A percentile compares a stretch with the other conserved stretches of the same genome.
These are phyloP conservation scores for Augochlorella aurata DNA, from an alignment of 2,888 invertebrate species.

Conservation along the genomic window DNA sequence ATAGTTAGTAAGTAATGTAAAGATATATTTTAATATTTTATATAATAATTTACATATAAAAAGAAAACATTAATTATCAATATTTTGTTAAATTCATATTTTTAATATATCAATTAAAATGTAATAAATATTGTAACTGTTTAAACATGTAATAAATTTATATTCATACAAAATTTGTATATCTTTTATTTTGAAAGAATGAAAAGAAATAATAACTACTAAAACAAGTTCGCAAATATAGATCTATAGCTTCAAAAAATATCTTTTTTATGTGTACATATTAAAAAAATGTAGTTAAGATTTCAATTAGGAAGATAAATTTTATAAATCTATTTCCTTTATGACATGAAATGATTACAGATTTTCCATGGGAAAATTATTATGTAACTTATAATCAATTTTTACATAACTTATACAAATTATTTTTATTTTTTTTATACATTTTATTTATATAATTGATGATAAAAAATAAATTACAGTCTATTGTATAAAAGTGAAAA, in stretches of 20 bases:
- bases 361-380: not conserved
- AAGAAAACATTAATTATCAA: not conserved
- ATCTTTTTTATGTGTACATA: not conserved
- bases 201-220: not conserved
- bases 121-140: not conserved
- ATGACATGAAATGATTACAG: not conserved
- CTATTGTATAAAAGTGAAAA: constrained; percentile 1
- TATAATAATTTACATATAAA: not conserved
- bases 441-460: not conserved
- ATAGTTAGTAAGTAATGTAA: not conserved
- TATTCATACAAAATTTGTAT: too few relatives aligned
- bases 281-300: not conserved
- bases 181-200: too few relatives aligned
- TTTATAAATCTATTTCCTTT: not conserved
- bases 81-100: not conserved
- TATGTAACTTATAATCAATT: too few relatives aligned
- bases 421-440: not conserved
- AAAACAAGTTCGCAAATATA: not conserved
- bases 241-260: not conserved
- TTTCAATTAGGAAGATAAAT: not conserved
- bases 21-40: not conserved
- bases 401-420: not conserved
- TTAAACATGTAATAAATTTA: too few relatives aligned
- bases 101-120: not conserved
- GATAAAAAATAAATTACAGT: constrained; percentile 19